phyloP scores from a whole-genome alignment of 2,113 vertebrate genomes.

The Phrynocephalus versicolor region DNA sequence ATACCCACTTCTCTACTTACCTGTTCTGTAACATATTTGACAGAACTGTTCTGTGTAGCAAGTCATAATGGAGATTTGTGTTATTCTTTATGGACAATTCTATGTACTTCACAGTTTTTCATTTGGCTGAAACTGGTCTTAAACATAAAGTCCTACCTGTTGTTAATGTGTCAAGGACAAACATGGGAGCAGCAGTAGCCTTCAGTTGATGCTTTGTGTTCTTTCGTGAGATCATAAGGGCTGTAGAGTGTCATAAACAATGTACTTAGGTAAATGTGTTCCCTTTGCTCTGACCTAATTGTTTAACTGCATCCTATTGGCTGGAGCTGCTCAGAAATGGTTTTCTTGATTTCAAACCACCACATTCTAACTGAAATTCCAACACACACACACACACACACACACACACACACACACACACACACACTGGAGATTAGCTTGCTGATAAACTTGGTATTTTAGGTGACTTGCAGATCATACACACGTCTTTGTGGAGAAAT shows the following conservation, averaged over 20 bases:
- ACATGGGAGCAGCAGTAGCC: not conserved
- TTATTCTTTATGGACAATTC: not conserved
- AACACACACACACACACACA: not conserved
- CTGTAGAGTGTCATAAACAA: not conserved
- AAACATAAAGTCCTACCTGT: not conserved
- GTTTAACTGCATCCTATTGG: conserved; percentile 27
- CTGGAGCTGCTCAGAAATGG: conserved; percentile 12
- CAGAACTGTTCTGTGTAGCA: not conserved
- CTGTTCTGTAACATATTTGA: not conserved
- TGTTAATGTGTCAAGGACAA: not conserved
- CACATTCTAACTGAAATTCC: conserved; percentile 36
- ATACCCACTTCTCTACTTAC: no score
- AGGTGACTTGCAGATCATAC: not conserved
- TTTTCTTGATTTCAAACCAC: conserved; percentile 30
- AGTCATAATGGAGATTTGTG: not conserved
- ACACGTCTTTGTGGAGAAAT: not conserved
- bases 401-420: not conserved
- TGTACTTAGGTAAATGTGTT: not conserved
- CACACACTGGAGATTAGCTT: not conserved
- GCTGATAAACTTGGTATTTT: not conserved
- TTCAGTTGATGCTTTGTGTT: not conserved
- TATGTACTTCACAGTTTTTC: not conserved
- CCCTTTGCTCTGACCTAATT: not conserved
- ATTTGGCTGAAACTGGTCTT: not conserved
- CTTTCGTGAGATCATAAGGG: conserved; percentile 14